A percentile compares a stretch with the other conserved stretches of the same genome.
phyloP scores from a whole-genome alignment of 2,113 vertebrate species.

The Pycnonotus jocosus region DNA sequence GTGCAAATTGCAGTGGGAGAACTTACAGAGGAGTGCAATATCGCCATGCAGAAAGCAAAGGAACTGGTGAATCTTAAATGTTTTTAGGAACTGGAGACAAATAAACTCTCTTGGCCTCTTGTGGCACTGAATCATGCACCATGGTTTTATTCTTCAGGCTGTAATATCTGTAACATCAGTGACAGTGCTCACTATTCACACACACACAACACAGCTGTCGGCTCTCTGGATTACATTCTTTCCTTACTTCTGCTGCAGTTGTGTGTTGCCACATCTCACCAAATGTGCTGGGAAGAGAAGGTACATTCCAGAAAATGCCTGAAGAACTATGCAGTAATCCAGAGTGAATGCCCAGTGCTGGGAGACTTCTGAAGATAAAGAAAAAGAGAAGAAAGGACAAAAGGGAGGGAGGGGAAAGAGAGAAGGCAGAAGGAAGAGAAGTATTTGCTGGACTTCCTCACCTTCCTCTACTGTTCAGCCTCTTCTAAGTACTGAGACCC shows the following conservation, averaged over 20 bases:
- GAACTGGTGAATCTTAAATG: neutral
- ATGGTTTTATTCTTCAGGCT: neutral
- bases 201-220: neutral
- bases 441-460: neutral
- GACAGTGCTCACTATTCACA: neutral
- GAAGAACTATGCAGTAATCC: neutral
- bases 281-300: neutral
- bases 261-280: neutral
- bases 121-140: neutral
- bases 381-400: neutral
- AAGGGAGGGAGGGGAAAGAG: neutral
- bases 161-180: fast-evolving
- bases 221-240: neutral
- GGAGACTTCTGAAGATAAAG: neutral
- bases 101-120: neutral
- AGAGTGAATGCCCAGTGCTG: neutral
- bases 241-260: neutral
- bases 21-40: neutral
- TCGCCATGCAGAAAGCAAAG: neutral
- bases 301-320: neutral
- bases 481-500: neutral
- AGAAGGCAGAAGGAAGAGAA: neutral
- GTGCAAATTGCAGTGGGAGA: constrained; percentile 22
- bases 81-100: neutral
- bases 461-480: neutral